Evolutionary conservation across 2,113 vertebrate species (phyloP).

Genomic region (Origma solitaria): DNA sequence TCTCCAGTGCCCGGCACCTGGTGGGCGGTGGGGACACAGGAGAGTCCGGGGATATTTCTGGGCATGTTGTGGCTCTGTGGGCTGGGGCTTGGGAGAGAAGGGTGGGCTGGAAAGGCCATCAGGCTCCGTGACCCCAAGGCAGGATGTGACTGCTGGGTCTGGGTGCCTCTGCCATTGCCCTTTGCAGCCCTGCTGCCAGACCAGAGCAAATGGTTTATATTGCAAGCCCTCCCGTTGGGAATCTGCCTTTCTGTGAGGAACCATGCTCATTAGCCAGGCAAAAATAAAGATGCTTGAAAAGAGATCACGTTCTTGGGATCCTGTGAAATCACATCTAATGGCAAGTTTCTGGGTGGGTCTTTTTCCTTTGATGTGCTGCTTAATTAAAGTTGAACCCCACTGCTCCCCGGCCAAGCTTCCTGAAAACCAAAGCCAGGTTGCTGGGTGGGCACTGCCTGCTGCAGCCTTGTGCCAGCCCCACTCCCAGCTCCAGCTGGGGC

Average conservation of each 20-base stretch:
- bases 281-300: neutral
- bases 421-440: neutral
- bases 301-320: neutral
- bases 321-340: neutral
- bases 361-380: neutral
- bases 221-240: neutral
- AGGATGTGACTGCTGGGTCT: rapidly evolving
- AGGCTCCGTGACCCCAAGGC: neutral
- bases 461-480: rapidly evolving
- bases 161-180: neutral
- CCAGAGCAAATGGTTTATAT: rapidly evolving
- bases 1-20: rapidly evolving
- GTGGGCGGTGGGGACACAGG: neutral
- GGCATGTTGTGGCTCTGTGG: neutral
- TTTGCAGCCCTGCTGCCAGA: neutral
- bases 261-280: neutral
- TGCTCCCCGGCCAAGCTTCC: too few relatives aligned
- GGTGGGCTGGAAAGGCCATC: neutral
- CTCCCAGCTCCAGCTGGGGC: neutral
- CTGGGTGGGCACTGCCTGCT: neutral
- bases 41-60: neutral
- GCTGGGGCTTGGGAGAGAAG: neutral
- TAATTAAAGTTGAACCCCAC: neutral
- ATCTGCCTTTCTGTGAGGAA: neutral
- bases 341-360: neutral